These are phyloP conservation scores for Epirrita christyi DNA, from an alignment of 2,888 invertebrate species.

Conservation along the genomic window DNA sequence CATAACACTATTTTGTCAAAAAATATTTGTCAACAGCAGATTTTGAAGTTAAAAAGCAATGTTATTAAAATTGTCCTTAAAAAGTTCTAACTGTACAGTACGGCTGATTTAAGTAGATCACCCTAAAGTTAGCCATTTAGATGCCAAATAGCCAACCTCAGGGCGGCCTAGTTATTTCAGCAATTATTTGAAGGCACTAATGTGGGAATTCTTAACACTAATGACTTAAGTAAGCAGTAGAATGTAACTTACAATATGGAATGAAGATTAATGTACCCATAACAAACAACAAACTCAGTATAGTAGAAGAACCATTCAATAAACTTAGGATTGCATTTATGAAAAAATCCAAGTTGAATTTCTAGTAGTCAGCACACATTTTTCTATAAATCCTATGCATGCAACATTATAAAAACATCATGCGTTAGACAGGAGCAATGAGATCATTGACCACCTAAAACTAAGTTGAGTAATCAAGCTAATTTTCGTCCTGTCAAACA, in stretches of 20 bases:
- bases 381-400: too few relatives aligned
- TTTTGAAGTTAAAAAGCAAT: not conserved
- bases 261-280: conserved; percentile 58
- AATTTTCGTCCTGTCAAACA: too few relatives aligned
- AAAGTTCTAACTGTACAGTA: not conserved
- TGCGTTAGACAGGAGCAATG: too few relatives aligned
- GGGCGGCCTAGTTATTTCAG: too few relatives aligned
- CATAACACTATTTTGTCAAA: not conserved
- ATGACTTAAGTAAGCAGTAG: conserved; percentile 41
- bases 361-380: not conserved
- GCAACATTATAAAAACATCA: too few relatives aligned
- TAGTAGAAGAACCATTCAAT: not conserved
- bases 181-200: conserved; percentile 26
- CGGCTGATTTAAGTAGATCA: too few relatives aligned
- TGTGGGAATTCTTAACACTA: conserved; percentile 40
- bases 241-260: conserved; percentile 47
- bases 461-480: too few relatives aligned
- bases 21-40: not conserved
- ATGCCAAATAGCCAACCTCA: too few relatives aligned
- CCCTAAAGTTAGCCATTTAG: too few relatives aligned
- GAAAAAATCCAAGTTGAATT: not conserved
- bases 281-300: conserved; percentile 18
- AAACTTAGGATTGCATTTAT: not conserved
- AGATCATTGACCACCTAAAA: too few relatives aligned
- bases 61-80: not conserved